These are phyloP conservation scores for Poliocrania exsul DNA, from an alignment of 2,797 vertebrate species.

Conservation along the genomic window DNA sequence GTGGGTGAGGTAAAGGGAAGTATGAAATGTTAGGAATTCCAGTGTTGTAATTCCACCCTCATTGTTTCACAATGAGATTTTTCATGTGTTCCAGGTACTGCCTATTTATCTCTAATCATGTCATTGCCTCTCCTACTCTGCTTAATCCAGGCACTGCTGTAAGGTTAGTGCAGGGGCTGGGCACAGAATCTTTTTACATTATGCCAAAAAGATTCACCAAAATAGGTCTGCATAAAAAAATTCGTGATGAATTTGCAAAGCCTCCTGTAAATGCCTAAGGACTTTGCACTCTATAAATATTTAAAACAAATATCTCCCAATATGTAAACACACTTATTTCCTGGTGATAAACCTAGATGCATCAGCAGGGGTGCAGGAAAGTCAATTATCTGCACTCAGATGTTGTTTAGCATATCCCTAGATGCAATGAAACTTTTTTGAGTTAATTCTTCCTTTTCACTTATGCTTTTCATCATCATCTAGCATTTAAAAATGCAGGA, in stretches of 20 bases:
- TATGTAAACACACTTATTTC: conserved; percentile 70
- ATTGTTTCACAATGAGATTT: background rate
- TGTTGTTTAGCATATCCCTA: conserved; percentile 68
- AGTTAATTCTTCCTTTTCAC: conserved; percentile 36
- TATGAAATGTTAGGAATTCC: background rate
- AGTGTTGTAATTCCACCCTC: background rate
- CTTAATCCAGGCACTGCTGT: background rate
- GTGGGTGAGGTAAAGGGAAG: background rate
- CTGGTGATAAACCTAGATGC: conserved; percentile 63
- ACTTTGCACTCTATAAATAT: conserved; percentile 75
- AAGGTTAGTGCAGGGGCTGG: background rate
- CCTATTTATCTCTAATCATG: background rate
- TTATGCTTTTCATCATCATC: conserved; percentile 58
- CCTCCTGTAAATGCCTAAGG: conserved; percentile 60
- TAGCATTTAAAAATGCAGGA: conserved; percentile 59
- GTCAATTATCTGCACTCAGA: conserved; percentile 67
- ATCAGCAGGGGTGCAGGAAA: conserved; percentile 42
- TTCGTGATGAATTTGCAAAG: conserved; percentile 52
- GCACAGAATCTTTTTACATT: conserved; percentile 2
- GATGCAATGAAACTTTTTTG: conserved; percentile 45
- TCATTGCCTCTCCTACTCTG: background rate
- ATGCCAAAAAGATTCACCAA: conserved; percentile 15
- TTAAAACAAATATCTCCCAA: conserved; percentile 74
- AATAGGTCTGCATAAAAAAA: conserved; percentile 6
- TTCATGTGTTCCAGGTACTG: background rate